Base-by-base conservation (phyloP, 2,797 vertebrate species). In the Merluccius polli region DNA sequence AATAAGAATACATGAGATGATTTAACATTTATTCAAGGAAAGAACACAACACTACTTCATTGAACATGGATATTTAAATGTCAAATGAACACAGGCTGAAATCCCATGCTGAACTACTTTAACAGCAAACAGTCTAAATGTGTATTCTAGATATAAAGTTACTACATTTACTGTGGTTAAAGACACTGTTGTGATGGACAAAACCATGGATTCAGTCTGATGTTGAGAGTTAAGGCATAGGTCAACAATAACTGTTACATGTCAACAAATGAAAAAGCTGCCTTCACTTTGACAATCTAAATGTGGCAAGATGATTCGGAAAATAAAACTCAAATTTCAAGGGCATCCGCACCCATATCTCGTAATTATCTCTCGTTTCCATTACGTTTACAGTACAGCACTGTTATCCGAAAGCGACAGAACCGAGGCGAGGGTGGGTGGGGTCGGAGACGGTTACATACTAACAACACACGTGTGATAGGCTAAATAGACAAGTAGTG, bases 11-110 rank as follows among this genome's bases (percentile, higher is more conserved):
- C 73, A 73, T 68, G 36, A 81, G 71, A 82, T 88, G 81, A 70
- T 81, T 81, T 70, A 82, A 87, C 78, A 77, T 92, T 91, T 92
- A 92, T 91, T 91, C 86, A 73, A 87, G 65, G 71, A 77, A 74
- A 76, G 74, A 78, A 82, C 82, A 86, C 78, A 70, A 48, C 30
- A 11, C 67, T 30, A 69, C 24, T 11, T 21, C 30, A 69, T 32
- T 30, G 35, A 30, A 82, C 81, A 87, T 74, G 82, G 48, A 79
- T 85, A 75, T 70, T 63, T 70, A 33, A 75, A 70, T 41, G 27
- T 77, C 41, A 84, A 76, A 85, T 79, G 83, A 86, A 83, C 82
- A 88, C 88, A 73, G 88, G 88, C 85, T 82, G 67, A 65, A 65
- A 65, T 27, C 59, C n/a, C 59, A 90, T 84, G 84, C 85, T 79